Conservation (phyloP, 2,113 vertebrate species). For the Protobothrops mucrosquamatus region DNA sequence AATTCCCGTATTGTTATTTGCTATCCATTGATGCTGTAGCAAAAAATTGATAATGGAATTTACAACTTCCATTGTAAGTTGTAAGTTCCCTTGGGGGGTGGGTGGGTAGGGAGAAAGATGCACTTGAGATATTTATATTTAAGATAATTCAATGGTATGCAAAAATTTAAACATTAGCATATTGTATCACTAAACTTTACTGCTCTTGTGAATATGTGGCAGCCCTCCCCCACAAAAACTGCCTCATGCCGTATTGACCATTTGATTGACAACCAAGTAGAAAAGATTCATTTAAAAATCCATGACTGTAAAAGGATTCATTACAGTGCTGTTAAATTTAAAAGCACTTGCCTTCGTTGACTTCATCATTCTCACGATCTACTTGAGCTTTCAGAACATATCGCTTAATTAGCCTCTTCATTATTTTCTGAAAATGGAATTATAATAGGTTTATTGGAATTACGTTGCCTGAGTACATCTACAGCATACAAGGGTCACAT, state of each 20-base stretch:
- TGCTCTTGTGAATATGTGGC: neutral
- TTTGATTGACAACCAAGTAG: neutral
- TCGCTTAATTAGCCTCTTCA: slow-evolving; percentile 96
- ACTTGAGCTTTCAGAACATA: slow-evolving; percentile 97
- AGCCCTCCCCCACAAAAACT: neutral
- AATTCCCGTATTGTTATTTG: neutral
- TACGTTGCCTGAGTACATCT: neutral
- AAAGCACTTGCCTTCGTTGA: slow-evolving; percentile 89
- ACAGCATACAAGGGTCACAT: neutral
- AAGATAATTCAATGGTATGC: neutral
- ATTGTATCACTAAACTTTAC: neutral
- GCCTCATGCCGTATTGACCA: fast-evolving
- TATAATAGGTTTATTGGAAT: slow-evolving; percentile 26
- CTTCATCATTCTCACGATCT: slow-evolving; percentile 94
- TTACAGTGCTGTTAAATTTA: neutral
- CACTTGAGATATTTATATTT: neutral
- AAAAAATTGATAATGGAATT: neutral
- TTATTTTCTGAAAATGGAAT: slow-evolving; percentile 84
- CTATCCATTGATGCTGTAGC: neutral
- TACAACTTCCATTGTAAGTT: neutral
- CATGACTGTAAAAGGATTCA: neutral
- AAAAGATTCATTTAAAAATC: neutral
- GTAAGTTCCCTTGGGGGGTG: neutral
- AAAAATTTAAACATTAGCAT: neutral
- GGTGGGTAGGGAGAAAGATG: neutral